Base-by-base conservation (phyloP, 2,888 invertebrate genomes). In the Parnassius smintheus region DNA sequence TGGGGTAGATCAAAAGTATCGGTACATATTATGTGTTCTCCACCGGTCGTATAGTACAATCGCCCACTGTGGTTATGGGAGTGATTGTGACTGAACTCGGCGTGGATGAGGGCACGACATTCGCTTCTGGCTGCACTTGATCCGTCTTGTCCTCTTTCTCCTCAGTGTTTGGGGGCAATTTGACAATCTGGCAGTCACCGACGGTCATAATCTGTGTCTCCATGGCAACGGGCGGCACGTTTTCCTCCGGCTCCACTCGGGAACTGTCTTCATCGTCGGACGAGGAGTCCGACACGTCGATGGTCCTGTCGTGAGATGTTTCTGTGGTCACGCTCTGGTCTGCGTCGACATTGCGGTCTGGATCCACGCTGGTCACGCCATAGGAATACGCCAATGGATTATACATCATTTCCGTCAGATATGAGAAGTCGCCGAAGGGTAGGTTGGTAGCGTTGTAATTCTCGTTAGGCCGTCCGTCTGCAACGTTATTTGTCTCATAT, bases 361-460 rank as follows among this genome's bases (percentile, higher is more conserved):
- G 81, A 67, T 88, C 91, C 0, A 80, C 86, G 76, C 81, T 79
- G 56, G 82, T 75, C 42, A 82, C 82, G 8, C 84, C 84, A 76
- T 85, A 90, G 46, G 80, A 77, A 75, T 83, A 91, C 0, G 87
- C 85, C 10, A 88, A 72, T 2, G 90, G 90, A 78, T 90, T 90
- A 80, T 88, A 90, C 69, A 92, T 89, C 83, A 92, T 91, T 65
- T 92, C 92, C 0, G 92, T 92, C 25, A 93, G 79, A 78, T 92
- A 92, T 1, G 91, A 89, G 78, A 92, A 92, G 72, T 92, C 92
- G 70, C 92, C 92, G 80, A 92, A 92, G 0, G 92, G 92, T 9
- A 92, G 82, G 72, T 92, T 92, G 9, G 89, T 90, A n/a, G 89
- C 91, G 71, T 92, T 91, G 83, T 92, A 92, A 81, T 92, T 92